phyloP scores from a whole-genome alignment of 2,888 invertebrate species.

The Microchrysa polita region DNA sequence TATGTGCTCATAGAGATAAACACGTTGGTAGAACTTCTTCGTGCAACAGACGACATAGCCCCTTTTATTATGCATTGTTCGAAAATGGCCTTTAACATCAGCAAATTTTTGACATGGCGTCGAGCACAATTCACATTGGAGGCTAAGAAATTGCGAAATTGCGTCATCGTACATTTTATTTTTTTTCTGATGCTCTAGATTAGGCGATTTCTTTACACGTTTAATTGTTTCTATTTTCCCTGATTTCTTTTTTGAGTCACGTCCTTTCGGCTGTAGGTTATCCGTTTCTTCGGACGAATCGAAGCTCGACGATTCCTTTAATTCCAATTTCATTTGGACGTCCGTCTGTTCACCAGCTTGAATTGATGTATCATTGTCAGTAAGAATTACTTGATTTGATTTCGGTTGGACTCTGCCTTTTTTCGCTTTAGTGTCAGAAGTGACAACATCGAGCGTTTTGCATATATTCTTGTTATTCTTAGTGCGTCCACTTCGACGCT shows the following conservation, averaged over 20 bases:
- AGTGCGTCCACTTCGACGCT: slow-evolving; percentile 9
- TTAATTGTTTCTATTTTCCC: too few relatives aligned
- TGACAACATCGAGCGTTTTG: not conserved
- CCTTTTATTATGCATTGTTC: slow-evolving; percentile 56
- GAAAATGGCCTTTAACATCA: slow-evolving; percentile 59
- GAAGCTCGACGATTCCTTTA: too few relatives aligned
- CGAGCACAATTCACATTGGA: slow-evolving; percentile 60
- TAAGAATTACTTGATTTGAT: too few relatives aligned
- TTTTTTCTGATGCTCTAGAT: slow-evolving; percentile 43
- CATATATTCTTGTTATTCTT: slow-evolving; percentile 17
- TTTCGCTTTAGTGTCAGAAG: too few relatives aligned
- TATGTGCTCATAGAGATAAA: slow-evolving; percentile 59
- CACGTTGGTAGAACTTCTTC: slow-evolving; percentile 27
- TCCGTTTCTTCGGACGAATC: too few relatives aligned
- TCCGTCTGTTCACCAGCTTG: too few relatives aligned
- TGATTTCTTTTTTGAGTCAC: too few relatives aligned
- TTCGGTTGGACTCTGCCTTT: too few relatives aligned
- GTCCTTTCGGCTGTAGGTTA: too few relatives aligned
- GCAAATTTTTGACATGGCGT: slow-evolving; percentile 57
- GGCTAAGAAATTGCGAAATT: slow-evolving; percentile 59
- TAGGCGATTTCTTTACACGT: too few relatives aligned
- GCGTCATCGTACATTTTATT: slow-evolving; percentile 58
- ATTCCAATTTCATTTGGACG: too few relatives aligned
- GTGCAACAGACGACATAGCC: slow-evolving; percentile 61
- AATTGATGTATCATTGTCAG: too few relatives aligned